A percentile compares a stretch with the other conserved stretches of the same genome.
Conservation (phyloP, 2,797 vertebrate species). For the Pseudochirops corinnae region DNA sequence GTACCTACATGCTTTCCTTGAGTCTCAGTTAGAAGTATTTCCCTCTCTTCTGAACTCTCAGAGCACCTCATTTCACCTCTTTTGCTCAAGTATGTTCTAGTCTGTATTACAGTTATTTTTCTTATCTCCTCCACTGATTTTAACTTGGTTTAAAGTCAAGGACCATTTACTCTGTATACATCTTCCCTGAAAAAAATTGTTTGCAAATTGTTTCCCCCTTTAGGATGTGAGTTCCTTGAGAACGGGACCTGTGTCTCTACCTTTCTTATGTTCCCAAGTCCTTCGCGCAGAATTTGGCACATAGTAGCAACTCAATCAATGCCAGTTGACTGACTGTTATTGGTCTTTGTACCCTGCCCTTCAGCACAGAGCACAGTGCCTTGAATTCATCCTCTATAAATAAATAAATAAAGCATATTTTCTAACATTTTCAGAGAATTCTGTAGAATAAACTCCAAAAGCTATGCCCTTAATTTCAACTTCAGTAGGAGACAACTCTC, state of each 20-base stretch:
- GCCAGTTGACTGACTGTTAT: neutral
- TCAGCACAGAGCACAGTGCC: conserved; percentile 38
- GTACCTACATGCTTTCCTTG: neutral
- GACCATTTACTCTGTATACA: neutral
- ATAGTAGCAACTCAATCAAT: neutral
- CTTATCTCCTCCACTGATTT: neutral
- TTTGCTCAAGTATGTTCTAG: neutral
- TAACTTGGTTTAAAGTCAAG: neutral
- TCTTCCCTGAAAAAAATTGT: neutral
- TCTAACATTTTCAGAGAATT: conserved; percentile 54
- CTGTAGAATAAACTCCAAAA: conserved; percentile 52
- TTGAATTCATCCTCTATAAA: neutral
- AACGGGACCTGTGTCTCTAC: neutral
- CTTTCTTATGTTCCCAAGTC: neutral
- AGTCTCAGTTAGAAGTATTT: neutral
- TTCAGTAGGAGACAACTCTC: neutral
- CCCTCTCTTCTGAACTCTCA: neutral
- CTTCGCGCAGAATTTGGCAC: neutral
- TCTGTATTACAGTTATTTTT: neutral
- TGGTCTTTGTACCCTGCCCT: neutral
- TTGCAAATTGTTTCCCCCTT: neutral
- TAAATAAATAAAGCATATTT: neutral
- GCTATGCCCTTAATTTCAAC: conserved; percentile 43
- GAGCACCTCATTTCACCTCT: neutral
- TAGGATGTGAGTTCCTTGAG: neutral